phyloP scores from a whole-genome alignment of 2,797 vertebrate species.

The Coccyzus lansbergi region DNA sequence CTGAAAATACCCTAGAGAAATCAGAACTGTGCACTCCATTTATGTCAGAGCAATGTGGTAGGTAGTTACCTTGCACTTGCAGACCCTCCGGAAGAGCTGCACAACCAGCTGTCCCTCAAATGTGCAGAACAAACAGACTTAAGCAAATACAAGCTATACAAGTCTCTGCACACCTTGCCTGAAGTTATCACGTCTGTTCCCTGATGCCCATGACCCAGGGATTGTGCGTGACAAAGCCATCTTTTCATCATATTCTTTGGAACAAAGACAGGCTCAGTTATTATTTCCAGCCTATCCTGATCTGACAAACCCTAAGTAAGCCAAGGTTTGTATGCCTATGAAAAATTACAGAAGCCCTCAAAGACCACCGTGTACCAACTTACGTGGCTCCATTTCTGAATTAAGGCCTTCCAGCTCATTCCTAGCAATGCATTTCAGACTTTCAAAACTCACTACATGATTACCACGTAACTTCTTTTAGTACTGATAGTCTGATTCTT shows the following conservation, averaged over 20 bases:
- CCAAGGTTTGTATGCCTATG: background rate
- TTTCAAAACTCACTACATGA: background rate
- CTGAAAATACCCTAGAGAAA: background rate
- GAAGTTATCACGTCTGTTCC: background rate
- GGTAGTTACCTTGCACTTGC: background rate
- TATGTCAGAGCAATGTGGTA: background rate
- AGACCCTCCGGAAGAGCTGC: background rate
- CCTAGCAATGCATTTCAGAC: background rate
- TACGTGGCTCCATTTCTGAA: background rate
- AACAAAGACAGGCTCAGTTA: background rate
- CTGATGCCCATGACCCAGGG: background rate
- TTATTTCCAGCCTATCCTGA: background rate
- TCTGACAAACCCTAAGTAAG: background rate
- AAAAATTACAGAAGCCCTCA: background rate
- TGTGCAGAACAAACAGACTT: background rate
- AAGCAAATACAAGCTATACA: background rate
- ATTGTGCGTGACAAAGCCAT: background rate
- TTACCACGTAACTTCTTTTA: background rate
- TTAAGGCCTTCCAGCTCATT: background rate
- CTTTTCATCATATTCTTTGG: background rate
- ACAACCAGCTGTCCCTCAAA: background rate
- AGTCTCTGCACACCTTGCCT: background rate
- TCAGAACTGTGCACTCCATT: background rate
- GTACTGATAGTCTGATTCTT: background rate
- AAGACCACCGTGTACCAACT: background rate